These are phyloP conservation scores for Scrobipalpa atriplicella DNA, from an alignment of 2,888 invertebrate genomes.

Conservation along the genomic window DNA sequence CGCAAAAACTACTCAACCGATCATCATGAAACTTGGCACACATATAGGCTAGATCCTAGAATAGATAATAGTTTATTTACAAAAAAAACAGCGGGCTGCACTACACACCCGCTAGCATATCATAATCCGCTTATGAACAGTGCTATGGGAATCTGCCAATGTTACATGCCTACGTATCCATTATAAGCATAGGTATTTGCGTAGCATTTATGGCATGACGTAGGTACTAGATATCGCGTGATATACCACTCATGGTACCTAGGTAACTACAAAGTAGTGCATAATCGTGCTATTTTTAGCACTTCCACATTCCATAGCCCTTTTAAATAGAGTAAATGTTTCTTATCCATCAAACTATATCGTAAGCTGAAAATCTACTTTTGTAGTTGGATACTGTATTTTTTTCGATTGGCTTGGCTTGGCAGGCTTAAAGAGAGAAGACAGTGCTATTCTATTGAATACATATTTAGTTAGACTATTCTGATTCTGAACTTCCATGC, in stretches of 20 bases:
- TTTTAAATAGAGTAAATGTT: neutral
- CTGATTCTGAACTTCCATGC: no score
- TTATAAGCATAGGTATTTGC: neutral
- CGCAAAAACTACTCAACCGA: no score
- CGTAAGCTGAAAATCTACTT: no score
- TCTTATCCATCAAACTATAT: neutral
- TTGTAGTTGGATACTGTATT: no score
- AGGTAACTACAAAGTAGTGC: conserved; percentile 2
- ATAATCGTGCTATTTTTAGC: neutral
- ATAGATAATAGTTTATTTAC: neutral
- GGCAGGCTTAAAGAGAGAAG: no score
- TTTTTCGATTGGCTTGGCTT: no score
- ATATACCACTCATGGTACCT: neutral
- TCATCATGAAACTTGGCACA: no score
- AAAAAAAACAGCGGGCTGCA: no score
- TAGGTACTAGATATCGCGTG: neutral
- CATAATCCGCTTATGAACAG: neutral
- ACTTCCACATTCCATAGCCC: neutral
- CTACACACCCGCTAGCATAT: no score
- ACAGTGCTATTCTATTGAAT: no score
- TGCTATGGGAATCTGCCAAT: neutral
- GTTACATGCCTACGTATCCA: neutral
- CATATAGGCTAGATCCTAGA: no score
- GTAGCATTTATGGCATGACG: conserved; percentile 8
- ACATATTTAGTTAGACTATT: no score